Evolutionary conservation across 2,888 invertebrate species (phyloP), one percentile per base, ranked within the genome.

Genomic region (Blera fallax): DNA sequence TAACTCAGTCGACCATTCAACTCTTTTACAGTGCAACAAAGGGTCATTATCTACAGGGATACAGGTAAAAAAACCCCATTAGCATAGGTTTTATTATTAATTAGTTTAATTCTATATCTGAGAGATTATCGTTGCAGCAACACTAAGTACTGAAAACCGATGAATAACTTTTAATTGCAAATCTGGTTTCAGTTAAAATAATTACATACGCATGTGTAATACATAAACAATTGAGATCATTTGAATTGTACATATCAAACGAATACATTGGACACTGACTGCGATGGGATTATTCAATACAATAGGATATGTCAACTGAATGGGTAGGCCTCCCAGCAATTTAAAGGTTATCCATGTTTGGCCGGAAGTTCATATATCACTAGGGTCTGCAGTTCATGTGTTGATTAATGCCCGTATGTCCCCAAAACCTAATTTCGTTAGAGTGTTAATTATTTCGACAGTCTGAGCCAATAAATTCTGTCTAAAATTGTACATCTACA

Each of bases 11-110:
- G 50, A 11, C 34, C 14, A 50, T 50, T 65, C 50, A 50, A 37
- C 50, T 34, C 4, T 50, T 14, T 5, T 24, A 45, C 16, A 32
- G 14, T 64, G 18, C 16, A 64, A 48, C 48, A 27, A 37, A 65
- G 50, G 65, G 65, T 65, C 50, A 65, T 65, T 50, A 65, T 21
- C 37, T 65, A 24, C 14, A 16, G 32, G 29, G 24, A 50, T 2
- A 21, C 45, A 21, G 27, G 18, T 50, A 27, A 2, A 27, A 24
- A 50, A 14, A 54, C n/a, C 2, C 18, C 34, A 56, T 18, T 56
- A 32, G 34, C 16, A 34, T 37, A 21, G n/a, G 18, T 34, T 58
- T 43, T 18, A 56, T 18, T 16, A 34, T 34, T 56, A 8, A 34
- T 14, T 52, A 6, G 32, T 54, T 54, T 32, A 32, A 8, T 62